Evolutionary conservation across 1,140 invertebrate species (phyloP), one percentile per base, ranked within the genome.

Genomic region (Bilobella aurantiaca): DNA sequence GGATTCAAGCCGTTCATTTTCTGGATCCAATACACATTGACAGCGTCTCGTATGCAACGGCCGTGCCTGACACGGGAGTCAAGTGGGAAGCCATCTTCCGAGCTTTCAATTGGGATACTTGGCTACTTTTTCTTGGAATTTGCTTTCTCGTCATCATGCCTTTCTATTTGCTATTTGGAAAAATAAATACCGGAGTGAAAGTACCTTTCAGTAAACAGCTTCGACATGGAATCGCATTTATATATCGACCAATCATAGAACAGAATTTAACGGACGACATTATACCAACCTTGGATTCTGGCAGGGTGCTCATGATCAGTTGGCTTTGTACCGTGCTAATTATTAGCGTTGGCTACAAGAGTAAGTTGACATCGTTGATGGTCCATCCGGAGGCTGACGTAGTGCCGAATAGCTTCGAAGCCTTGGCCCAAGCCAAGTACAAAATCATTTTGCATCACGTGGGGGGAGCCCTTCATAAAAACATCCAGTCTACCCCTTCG

Each of bases 321-420:
- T 62, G 60, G 29, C 31, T 62, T 14, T 37, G 14, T 27, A 16
- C 29, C 23, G 16, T 25, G 5, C 21, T 62, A 30, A 62, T 62
- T 18, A 62, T 62, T 23, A 25, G 31, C 28, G 32, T 46, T 16
- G 60, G 31, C 16, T 62, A 62, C 60, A 62, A 62, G 28, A 34
- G 14, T 18, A 62, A 62, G 32, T 28, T 62, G 30, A 62, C 60
- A 3, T 25, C 23, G 14, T 27, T 62, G 14, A 62, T 34, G 60
- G 16, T 34, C 8, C 32, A 34, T 27, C 60, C 60, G 2, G 31
- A 14, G 3, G 27, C 31, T 16, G 60, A 62, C 5, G 32, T 25
- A 21, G 37, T 62, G 8, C 32, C 32, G 2, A 31, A 37, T 18
- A 42, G 16, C 16, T 62, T 62, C 32, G 60, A 62, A 34, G 60